phyloP scores from a whole-genome alignment of 2,797 vertebrate species.

The Ibycter americanus region DNA sequence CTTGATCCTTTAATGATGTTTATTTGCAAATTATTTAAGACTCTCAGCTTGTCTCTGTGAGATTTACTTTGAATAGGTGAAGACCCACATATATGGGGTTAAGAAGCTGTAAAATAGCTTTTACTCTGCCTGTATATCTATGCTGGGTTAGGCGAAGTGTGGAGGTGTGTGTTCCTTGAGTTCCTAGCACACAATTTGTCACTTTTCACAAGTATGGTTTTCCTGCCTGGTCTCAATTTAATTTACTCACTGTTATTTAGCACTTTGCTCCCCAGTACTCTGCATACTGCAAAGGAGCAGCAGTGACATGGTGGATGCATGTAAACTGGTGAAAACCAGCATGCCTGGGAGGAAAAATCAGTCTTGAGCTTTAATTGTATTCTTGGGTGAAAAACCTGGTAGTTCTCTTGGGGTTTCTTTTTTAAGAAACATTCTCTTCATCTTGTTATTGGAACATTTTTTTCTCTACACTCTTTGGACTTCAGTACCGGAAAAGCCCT shows the following conservation, averaged over 20 bases:
- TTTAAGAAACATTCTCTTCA: background rate
- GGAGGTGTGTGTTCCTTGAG: background rate
- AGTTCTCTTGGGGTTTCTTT: background rate
- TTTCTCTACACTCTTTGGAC: background rate
- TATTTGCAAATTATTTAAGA: background rate
- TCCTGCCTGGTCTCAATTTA: background rate
- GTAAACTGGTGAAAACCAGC: background rate
- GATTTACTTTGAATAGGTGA: background rate
- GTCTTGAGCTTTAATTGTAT: background rate
- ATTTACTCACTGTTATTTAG: background rate
- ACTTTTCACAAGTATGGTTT: background rate
- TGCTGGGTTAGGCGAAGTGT: background rate
- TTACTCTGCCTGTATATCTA: background rate
- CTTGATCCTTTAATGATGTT: background rate
- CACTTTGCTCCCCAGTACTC: background rate
- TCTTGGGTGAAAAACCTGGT: background rate
- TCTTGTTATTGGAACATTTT: background rate
- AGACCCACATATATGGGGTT: background rate
- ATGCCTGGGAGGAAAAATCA: background rate
- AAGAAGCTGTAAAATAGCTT: background rate
- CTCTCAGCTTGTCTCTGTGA: background rate
- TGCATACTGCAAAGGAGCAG: background rate
- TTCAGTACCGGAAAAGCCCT: background rate
- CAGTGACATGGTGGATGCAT: background rate
- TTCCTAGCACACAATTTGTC: background rate